Conservation (phyloP, 2,113 vertebrate genomes). For the Tachysurus vachellii region DNA sequence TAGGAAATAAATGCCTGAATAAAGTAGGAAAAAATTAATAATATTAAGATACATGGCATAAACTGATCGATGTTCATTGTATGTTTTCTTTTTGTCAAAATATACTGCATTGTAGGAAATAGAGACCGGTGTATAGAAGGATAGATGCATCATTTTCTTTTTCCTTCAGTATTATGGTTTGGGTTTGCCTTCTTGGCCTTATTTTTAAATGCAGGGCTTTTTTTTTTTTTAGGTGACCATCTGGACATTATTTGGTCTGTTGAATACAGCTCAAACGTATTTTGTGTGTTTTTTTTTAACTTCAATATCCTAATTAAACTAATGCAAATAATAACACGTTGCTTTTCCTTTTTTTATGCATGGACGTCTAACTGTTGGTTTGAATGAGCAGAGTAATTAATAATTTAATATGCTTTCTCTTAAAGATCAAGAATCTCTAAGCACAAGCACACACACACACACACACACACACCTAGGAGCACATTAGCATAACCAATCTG, state of each 20-base stretch:
- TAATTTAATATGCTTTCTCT: background rate
- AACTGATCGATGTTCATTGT: background rate
- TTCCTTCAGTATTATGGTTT: background rate
- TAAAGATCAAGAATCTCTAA: background rate
- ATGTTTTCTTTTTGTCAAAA: background rate
- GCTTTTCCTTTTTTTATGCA: background rate
- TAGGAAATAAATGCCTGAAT: background rate
- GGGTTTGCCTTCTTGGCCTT: background rate
- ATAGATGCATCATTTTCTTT: slow-evolving; percentile 6
- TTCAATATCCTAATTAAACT: slow-evolving; percentile 43
- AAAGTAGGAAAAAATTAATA: background rate
- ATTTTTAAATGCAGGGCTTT: background rate
- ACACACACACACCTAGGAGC: background rate
- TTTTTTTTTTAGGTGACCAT: background rate
- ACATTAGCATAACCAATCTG: background rate
- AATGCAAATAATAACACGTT: background rate
- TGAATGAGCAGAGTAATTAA: background rate
- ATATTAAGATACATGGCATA: background rate
- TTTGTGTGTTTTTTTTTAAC: slow-evolving; percentile 39
- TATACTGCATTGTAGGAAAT: background rate
- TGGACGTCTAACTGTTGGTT: background rate
- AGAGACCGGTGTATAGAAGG: background rate
- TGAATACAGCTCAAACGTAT: slow-evolving; percentile 7
- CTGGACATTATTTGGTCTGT: slow-evolving; percentile 24
- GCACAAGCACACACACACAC: background rate